phyloP scores from a whole-genome alignment of 2,797 vertebrate species.

The Distichodus sexfasciatus region DNA sequence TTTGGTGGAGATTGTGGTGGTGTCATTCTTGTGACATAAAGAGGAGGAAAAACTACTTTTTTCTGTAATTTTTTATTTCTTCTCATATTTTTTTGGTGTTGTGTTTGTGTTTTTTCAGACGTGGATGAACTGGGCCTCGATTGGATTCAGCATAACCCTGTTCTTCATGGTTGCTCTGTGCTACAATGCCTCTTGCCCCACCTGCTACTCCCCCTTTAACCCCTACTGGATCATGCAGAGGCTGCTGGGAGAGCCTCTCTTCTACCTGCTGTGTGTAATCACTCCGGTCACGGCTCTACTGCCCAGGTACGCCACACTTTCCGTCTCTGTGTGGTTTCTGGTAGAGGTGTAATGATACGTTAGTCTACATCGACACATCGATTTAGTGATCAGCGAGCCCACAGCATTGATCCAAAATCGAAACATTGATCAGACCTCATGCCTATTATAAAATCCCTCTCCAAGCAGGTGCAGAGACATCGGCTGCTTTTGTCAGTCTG shows the following conservation, averaged over 20 bases:
- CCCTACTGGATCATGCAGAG: conserved; percentile 95
- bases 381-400: too few species aligned
- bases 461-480: too few species aligned
- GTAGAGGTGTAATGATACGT: too few species aligned
- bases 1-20: conserved; percentile 25
- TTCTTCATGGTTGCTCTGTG: conserved; percentile 90
- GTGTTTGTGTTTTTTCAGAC: conserved; percentile 73
- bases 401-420: too few species aligned
- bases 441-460: too few species aligned
- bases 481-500: too few species aligned
- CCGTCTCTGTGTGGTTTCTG: too few species aligned
- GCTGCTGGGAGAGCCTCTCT: conserved; percentile 85
- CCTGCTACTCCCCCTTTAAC: conserved; percentile 92
- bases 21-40: conserved; percentile 17
- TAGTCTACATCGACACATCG: too few species aligned
- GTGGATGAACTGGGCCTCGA: conserved; percentile 90
- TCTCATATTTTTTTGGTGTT: background rate
- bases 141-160: conserved; percentile 83
- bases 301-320: conserved; percentile 83
- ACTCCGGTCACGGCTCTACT: conserved; percentile 85
- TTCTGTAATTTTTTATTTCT: background rate
- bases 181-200: conserved; percentile 89
- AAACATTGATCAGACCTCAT: too few species aligned
- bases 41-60: too few species aligned
- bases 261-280: conserved; percentile 88